Base-by-base conservation (phyloP, 2,888 invertebrate genomes). In the Urechis unicinctus region DNA sequence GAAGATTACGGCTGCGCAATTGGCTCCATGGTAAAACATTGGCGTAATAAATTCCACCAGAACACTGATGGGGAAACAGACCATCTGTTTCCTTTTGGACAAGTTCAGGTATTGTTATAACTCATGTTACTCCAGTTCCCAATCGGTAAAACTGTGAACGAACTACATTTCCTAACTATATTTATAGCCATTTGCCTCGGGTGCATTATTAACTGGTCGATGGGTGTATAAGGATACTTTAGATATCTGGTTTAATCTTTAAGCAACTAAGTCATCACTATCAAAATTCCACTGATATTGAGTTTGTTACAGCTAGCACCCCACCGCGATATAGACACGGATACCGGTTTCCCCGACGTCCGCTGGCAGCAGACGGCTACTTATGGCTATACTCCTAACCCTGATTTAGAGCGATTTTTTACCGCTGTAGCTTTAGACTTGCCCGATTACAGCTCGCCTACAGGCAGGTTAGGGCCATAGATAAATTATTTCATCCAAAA, bases 281-380 rank as follows among this genome's bases (percentile, higher is more conserved):
- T n/a, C n/a, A n/a, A n/a, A n/a, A n/a, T n/a, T n/a, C n/a, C n/a
- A n/a, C n/a, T n/a, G n/a, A n/a, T n/a, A n/a, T 24, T 46, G 3
- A 28, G 9, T 41, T 49, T 48, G 43, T 5, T 52, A 26, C 41
- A 57, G 53, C 24, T 57, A 13, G 57, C 45, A n/a, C 57, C 53
- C 1, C 17, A 22, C 5, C 6, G 24, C 17, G 25, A 36, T 9
- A 2, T 9, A 3, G 48, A 57, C 9, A 21, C 24, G n/a, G 26
- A 24, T 22, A 29, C 13, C 17, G 69, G 70, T 0, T 72, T 69
- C 50, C 69, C 74, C 1, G 66, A 66, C 41, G 61, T 73, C 5
- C 65, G 74, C 3, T 74, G 74, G 73, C 67, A 68, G 30, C 74
- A 74, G 57, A 73, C 72, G 1, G 67, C 63, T 43, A 69, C 68